Base-by-base conservation (phyloP, 2,888 invertebrate genomes). In the Gymnocheta viridis region DNA sequence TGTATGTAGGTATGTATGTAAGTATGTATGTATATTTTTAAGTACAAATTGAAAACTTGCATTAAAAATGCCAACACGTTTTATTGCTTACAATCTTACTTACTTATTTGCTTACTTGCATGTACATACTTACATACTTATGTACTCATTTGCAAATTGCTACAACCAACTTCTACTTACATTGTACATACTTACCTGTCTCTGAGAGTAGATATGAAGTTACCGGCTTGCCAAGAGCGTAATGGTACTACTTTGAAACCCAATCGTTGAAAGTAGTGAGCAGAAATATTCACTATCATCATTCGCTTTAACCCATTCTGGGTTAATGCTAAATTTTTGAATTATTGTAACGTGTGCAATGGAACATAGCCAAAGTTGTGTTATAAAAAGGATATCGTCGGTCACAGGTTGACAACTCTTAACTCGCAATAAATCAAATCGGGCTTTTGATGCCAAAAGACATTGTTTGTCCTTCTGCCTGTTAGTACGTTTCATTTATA, bases 1-100 rank as follows among this genome's bases (percentile, higher is more conserved):
- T 24, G 44, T 32, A n/a, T 19, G 19, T 19, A 24, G 4, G 12
- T n/a, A n/a, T n/a, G n/a, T n/a, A n/a, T n/a, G n/a, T n/a, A n/a
- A n/a, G n/a, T n/a, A 7, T 27, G 27, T 54, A 22, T 4, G 12
- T 6, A 24, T 38, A 19, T 17, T 12, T 32, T 4, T 32, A 41
- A 14, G 60, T 38, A 29, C 27, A 29, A 32, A 35, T 44, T 35
- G 17, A 72, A 72, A 80, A 58, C 49, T 74, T 74, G 67, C 80
- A 80, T 80, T 74, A 74, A 83, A 83, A 74, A 84, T 84, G 80
- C 83, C 83, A 80, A 84, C 83, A 84, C 82, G 82, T 83, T 83
- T 83, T 79, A 83, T 83, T 83, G 47, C 78, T 79, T 64, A 72
- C 79, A 72, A 64, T 79, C 62, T 47, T 54, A 32, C 41, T 47